Percentiles rank a stretch among this genome's conserved stretches.
These are phyloP conservation scores for Myotis lucifugus DNA, from an alignment of 2,113 vertebrate species.

Conservation along the genomic window DNA sequence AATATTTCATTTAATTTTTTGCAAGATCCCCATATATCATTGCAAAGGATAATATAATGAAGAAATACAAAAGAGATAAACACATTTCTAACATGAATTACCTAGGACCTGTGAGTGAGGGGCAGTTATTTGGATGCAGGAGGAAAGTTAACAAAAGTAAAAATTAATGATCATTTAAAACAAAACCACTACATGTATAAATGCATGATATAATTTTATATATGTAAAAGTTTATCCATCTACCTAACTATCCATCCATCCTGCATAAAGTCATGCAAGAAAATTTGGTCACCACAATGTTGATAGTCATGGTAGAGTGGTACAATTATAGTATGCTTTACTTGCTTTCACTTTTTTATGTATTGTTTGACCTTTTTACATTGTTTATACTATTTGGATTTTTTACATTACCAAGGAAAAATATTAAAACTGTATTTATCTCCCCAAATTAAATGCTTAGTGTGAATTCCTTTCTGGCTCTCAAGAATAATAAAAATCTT, in stretches of 20 bases:
- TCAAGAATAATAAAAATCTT: slow-evolving; percentile 11
- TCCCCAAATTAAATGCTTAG: background rate
- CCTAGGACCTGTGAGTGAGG: background rate
- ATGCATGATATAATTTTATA: background rate
- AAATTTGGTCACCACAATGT: background rate
- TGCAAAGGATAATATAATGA: slow-evolving; percentile 10
- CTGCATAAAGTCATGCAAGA: background rate
- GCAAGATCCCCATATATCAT: background rate
- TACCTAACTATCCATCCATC: background rate
- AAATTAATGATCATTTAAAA: background rate
- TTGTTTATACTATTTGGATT: background rate
- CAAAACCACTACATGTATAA: background rate
- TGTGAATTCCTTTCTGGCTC: background rate
- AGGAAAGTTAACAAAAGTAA: background rate
- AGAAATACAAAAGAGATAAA: background rate
- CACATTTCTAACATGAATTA: background rate
- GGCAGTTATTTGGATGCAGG: background rate
- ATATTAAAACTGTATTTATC: background rate
- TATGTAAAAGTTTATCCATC: background rate
- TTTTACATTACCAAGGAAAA: background rate
- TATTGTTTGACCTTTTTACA: background rate
- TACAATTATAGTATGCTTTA: background rate
- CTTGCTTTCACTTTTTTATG: slow-evolving; percentile 22
- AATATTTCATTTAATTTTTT: slow-evolving; percentile 3
- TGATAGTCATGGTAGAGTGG: background rate